These are phyloP conservation scores for human (Homo sapiens) DNA, from an alignment of 2,113 vertebrate genomes.

Conservation along the genomic window DNA sequence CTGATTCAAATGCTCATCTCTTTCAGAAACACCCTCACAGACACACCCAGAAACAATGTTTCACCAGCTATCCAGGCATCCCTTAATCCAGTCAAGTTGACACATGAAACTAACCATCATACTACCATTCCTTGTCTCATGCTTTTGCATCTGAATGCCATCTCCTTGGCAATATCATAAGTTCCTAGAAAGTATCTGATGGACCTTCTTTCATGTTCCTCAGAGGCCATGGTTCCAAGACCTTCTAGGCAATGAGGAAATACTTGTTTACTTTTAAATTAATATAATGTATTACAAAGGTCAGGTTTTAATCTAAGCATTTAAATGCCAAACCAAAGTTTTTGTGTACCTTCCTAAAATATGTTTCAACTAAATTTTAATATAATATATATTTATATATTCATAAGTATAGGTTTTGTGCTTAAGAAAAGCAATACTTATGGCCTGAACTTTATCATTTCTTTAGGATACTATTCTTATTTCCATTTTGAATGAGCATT, in stretches of 20 bases:
- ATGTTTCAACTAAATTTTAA: no score
- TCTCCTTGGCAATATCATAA: not conserved
- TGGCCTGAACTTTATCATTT: not conserved
- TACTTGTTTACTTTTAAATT: not conserved
- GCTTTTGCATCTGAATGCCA: not conserved
- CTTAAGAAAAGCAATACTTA: not conserved
- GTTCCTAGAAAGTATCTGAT: not conserved
- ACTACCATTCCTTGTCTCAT: not conserved
- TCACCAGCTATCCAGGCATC: not conserved
- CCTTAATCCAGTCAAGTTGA: not conserved
- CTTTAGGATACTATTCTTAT: not conserved
- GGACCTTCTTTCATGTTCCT: not conserved
- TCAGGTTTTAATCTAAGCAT: not conserved
- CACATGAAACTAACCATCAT: not conserved
- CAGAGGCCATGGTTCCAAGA: not conserved
- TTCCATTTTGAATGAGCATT: not conserved
- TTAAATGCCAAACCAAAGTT: constrained; percentile 13
- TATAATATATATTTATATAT: no score
- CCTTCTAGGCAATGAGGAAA: not conserved
- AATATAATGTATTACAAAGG: not conserved
- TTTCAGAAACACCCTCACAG: not conserved
- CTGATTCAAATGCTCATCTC: not conserved
- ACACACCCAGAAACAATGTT: not conserved
- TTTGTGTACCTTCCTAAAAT: not conserved
- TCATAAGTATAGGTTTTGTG: not conserved